These are phyloP conservation scores for Hydropsyche tenuis DNA, from an alignment of 1,140 invertebrate species.

Conservation along the genomic window DNA sequence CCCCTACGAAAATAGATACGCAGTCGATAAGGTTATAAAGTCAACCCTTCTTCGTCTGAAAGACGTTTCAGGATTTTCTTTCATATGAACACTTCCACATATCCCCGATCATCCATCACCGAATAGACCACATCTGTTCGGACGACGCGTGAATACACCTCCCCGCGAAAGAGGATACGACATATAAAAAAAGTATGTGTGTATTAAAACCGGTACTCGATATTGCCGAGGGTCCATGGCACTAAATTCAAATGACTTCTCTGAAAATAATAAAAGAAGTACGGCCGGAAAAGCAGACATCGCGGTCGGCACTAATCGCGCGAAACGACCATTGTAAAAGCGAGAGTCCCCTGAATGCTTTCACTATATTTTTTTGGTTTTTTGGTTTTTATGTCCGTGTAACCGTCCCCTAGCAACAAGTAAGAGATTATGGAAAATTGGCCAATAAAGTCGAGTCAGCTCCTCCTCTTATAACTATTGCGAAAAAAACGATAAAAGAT, in stretches of 20 bases:
- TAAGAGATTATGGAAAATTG: constrained; percentile 40
- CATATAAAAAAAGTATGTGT: background rate
- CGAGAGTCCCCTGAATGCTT: background rate
- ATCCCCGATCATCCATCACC: constrained; percentile 19
- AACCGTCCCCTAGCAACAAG: constrained; percentile 34
- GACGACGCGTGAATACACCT: background rate
- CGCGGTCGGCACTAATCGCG: constrained; percentile 16
- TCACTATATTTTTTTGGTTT: background rate
- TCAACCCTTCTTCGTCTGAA: constrained; percentile 3
- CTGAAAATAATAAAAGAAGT: background rate
- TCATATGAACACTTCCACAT: background rate
- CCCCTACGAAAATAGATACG: background rate
- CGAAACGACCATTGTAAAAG: constrained; percentile 16
- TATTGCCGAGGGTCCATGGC: background rate
- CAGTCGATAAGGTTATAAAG: background rate
- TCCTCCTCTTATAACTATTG: background rate
- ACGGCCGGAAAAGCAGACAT: too few species aligned
- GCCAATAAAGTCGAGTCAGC: constrained; percentile 29
- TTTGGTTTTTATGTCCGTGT: background rate
- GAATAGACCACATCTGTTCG: constrained; percentile 9
- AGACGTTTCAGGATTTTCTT: background rate
- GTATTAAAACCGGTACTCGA: too few species aligned
- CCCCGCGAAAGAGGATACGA: background rate
- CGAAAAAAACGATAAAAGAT: background rate
- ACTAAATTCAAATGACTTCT: constrained; percentile 18